Evolutionary conservation across 2,797 vertebrate genomes (phyloP), one percentile per base, ranked within the genome.

Genomic region (Sarcoramphus papa): DNA sequence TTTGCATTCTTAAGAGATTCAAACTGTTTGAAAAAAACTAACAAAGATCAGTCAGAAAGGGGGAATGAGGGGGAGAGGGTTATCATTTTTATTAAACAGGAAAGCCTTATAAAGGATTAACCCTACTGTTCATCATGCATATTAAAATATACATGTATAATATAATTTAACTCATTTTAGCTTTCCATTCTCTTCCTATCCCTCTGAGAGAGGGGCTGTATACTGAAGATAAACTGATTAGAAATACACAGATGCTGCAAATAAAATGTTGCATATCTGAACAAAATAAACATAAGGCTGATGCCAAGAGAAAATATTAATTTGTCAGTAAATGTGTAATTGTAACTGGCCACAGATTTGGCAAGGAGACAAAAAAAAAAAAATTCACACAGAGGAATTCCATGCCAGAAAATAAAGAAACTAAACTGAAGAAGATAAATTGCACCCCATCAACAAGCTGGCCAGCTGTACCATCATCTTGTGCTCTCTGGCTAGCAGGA

Each of bases 251-350:
- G 94, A 95, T 93, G 64, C 56, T 90, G 25, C 59, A 97, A 97
- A 97, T 93, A 97, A 97, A 96, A 85, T 72, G 53, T 87, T 84
- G 59, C 25, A 2, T 81, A 73, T 60, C 91, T 85, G 45, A 96
- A 87, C 56, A 95, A 94, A 91, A 97, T 67, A 97, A 96, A 94
- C 53, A 93, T 81, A 95, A 93, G 77, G 83, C 30, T 76, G 22
- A 73, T 41, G 84, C 70, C 95, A 97, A 94, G 47, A 95, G 84
- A 97, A 98, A 95, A 92, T 89, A 97, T 75, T 96, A 94, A 97
- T 97, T 96, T 97, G 48, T 97, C 90, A 93, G 73, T 95, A 95
- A 85, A 93, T 76, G 70, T 95, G 86, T 82, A 95, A 96, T 95
- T 94, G 73, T 75, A 86, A 79, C 69, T 94, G 80, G 92, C 63